Evolutionary conservation across 2,113 vertebrate species (phyloP).

Genomic region (Gadus chalcogrammus): DNA sequence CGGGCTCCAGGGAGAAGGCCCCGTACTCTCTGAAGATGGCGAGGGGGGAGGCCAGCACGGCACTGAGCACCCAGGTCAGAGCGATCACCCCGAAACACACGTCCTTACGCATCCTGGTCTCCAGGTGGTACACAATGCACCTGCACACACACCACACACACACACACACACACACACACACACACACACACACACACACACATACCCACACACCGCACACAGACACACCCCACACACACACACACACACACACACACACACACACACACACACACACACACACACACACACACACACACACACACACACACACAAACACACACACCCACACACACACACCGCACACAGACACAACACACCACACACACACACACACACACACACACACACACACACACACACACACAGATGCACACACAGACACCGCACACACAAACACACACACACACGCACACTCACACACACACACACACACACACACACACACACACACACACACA

Average conservation of each 20-base stretch:
- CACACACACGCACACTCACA: not conserved
- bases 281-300: not conserved
- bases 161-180: no score
- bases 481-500: not conserved
- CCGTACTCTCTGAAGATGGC: slow-evolving; percentile 94
- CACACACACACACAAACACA: slow-evolving; percentile 13
- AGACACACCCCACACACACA: slow-evolving; percentile 11
- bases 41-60: slow-evolving; percentile 86
- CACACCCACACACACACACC: not conserved
- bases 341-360: no score
- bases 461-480: slow-evolving; percentile 8
- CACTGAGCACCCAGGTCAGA: slow-evolving; percentile 86
- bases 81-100: slow-evolving; percentile 88
- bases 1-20: slow-evolving; percentile 79
- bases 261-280: slow-evolving; percentile 6
- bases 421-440: not conserved
- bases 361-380: slow-evolving; percentile 73
- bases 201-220: not conserved
- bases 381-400: slow-evolving; percentile 11
- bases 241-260: not conserved
- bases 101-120: slow-evolving; percentile 89
- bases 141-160: slow-evolving; percentile 47
- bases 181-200: slow-evolving; percentile 10
- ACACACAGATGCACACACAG: not conserved
- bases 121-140: slow-evolving; percentile 91